Base-by-base conservation (phyloP, 1,140 invertebrate species). In the Drosophila mauritiana region DNA sequence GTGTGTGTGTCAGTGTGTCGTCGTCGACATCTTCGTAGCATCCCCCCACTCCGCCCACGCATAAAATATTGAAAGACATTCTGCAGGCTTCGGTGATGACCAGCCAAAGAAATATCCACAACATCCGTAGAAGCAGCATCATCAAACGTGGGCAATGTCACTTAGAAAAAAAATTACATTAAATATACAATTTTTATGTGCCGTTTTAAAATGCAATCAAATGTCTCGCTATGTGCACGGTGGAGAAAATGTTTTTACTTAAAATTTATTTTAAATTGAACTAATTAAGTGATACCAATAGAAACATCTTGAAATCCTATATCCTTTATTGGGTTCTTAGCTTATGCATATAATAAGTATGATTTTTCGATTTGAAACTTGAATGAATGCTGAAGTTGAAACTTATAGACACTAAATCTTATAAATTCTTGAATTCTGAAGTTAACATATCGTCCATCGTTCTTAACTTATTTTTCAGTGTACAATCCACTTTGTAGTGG, bases 21-120 rank as follows among this genome's bases (percentile, higher is more conserved):
- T 68, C 78, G 68, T 64, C 54, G 83, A 76, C 58, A 2, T 79
- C 37, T 39, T 13, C 37, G 0, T 31, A 59, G 49, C 73, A 22
- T 73, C 62, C 49, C 61, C 25, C 43, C 42, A 49, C 34, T 22
- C 31, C 67, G 65, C 84, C 84, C 69, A 89, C 84, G 84, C 80
- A 84, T 89, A 77, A 89, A 88, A 84, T 88, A 83, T 88, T 79
- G 62, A 83, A 88, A 73, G 82, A 65, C 62, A 80, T 69, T 80
- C 48, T 77, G 62, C 59, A 51, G 69, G 61, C 67, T 69, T 80
- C 63, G 82, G 51, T 48, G 65, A 31, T 82, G 62, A 56, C 69
- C 78, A 82, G 37, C 31, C 43, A 22, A 39, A 46, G 43, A 46
- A 37, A 43, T 40, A 55, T 56, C 36, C 43, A 45, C n/a, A 45